Conservation (phyloP, 1,140 invertebrate genomes). For the Meloidogyne chitwoodi region DNA sequence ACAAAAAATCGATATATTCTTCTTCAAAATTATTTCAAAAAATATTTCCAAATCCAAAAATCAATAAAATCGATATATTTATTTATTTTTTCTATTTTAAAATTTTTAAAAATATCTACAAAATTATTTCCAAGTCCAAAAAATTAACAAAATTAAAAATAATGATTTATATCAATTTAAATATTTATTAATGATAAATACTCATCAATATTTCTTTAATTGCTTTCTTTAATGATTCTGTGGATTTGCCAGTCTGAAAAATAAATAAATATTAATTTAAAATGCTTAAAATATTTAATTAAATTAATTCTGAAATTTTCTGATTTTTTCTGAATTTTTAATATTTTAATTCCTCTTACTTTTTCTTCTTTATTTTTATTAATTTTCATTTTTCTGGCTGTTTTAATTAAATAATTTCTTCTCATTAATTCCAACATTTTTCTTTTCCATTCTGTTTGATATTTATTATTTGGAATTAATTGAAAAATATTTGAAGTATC, state of each 20-base stretch:
- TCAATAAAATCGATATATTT: no score
- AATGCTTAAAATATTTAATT: no score
- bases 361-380: neutral
- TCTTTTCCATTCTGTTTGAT: neutral
- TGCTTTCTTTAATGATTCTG: slow-evolving; percentile 5
- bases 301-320: no score
- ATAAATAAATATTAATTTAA: no score
- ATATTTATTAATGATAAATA: neutral
- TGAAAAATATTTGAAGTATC: neutral
- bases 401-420: neutral
- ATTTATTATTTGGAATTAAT: neutral
- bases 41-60: no score
- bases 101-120: no score
- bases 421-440: neutral
- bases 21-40: no score
- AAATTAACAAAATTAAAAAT: neutral
- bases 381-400: neutral
- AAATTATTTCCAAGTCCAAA: no score
- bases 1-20: no score
- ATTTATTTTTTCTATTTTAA: no score
- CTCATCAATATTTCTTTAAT: slow-evolving; percentile 13
- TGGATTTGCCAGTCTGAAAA: neutral
- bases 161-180: neutral
- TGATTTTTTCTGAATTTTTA: no score
- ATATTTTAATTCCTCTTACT: neutral